Evolutionary conservation across 1,140 invertebrate genomes (phyloP), one percentile per base, ranked within the genome.

Genomic region (Drosophila fuyamai): DNA sequence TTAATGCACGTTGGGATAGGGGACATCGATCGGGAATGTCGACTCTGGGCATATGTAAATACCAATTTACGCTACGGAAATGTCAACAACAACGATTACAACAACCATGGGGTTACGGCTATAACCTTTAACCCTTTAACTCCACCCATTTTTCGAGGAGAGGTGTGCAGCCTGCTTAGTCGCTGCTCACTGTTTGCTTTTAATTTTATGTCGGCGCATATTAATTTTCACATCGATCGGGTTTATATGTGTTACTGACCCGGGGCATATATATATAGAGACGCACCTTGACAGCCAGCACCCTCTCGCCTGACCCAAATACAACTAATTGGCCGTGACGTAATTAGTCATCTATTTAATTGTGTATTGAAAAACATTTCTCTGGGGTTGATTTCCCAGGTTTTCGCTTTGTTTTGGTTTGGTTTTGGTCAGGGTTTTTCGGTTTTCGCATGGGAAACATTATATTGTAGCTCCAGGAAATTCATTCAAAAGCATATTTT

Each of bases 1-100:
- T 78, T 76, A 81, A 85, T 85, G 76, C 76, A 82, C 61, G 76
- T 70, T 46, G 51, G 67, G 35, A 47, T 70, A 74, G 82, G 65
- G 58, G 55, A 72, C 63, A 89, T 83, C 63, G 66, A 84, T 71
- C 57, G 58, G 56, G 59, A 82, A 43, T 27, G 57, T 56, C 65
- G 57, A 76, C 65, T 71, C 66, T 57, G 74, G 66, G 29, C 83
- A 89, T 88, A 88, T 88, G 83, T 89, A 88, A 89, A 88, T 88
- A 88, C 73, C 84, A 89, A 88, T 88, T 88, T 89, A 83, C 84
- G 76, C 73, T 89, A 60, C 72, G 83, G 75, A 77, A 80, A 84
- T 84, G 84, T 89, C 83, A 88, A 83, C 84, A 86, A 53, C 76
- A 62, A 75, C 84, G 67, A 88, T 89, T 86, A 85, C 78, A 86